Percentiles rank a stretch among this genome's conserved stretches.
Conservation (phyloP, 2,113 vertebrate genomes). For the Porphyrio hochstetteri region DNA sequence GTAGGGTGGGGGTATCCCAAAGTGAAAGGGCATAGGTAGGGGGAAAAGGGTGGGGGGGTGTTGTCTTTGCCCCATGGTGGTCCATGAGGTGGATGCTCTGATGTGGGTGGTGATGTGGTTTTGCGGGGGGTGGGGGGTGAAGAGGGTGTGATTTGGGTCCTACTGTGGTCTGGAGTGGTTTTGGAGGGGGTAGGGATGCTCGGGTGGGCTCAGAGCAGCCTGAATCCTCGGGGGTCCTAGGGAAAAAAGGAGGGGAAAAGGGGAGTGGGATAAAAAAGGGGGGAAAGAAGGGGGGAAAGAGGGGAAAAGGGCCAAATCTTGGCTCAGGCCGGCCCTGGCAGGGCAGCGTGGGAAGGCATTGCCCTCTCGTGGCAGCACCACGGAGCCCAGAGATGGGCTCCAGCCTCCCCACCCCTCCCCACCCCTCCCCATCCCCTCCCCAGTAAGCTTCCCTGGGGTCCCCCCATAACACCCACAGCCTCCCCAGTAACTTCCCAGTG, state of each 20-base stretch:
- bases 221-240: neutral
- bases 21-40: neutral
- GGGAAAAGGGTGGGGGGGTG: neutral
- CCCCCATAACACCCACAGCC: neutral
- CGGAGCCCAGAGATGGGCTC: neutral
- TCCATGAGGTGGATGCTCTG: no score
- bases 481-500: no score
- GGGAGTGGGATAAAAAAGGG: no score
- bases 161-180: rapidly evolving
- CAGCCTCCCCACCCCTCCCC: neutral
- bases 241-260: neutral
- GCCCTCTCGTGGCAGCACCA: neutral
- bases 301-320: no score
- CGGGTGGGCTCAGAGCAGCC: neutral
- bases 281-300: no score
- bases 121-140: neutral
- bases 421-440: neutral
- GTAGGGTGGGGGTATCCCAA: neutral
- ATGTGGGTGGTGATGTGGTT: neutral
- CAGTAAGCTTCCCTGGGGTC: neutral
- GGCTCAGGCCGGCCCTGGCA: no score
- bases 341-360: neutral
- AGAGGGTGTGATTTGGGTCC: neutral
- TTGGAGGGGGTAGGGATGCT: neutral
- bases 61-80: neutral